Evolutionary conservation across 1,140 invertebrate species (phyloP).

Genomic region (Pogonomyrmex californicus): DNA sequence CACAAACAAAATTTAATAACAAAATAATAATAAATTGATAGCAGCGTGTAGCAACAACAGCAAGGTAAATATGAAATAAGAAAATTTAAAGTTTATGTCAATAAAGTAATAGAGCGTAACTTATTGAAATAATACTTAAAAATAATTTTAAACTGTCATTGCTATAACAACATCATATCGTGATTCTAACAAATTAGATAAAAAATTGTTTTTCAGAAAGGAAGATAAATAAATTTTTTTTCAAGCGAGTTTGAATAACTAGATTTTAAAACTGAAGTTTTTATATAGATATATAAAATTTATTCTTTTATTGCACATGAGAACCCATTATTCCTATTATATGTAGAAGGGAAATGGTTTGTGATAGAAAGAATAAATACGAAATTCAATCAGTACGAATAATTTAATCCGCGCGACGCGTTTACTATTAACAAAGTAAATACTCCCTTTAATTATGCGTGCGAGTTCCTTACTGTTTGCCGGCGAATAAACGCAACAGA

Average conservation of each 20-base stretch:
- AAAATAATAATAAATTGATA: background rate
- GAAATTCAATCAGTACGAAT: constrained; percentile 19
- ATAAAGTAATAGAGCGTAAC: background rate
- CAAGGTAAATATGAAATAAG: background rate
- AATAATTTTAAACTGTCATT: background rate
- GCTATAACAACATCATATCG: background rate
- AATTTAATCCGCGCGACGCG: constrained; percentile 31
- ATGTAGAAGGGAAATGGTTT: background rate
- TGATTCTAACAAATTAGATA: background rate
- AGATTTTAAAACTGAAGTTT: background rate
- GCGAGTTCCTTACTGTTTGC: constrained; percentile 7
- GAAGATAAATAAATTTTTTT: background rate
- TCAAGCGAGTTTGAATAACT: background rate
- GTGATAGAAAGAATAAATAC: constrained; percentile 9
- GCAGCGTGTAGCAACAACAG: background rate
- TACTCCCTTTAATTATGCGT: constrained; percentile 33
- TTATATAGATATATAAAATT: background rate
- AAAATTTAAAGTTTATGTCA: background rate
- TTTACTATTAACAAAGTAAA: constrained; percentile 45
- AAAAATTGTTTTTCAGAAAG: background rate
- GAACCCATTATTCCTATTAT: constrained; percentile 11
- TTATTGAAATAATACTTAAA: background rate
- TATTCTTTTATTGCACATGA: constrained; percentile 1
- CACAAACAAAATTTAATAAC: background rate
- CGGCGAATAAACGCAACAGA: background rate